Base-by-base conservation (phyloP, 2,797 vertebrate species). In the Euthynnus affinis region DNA sequence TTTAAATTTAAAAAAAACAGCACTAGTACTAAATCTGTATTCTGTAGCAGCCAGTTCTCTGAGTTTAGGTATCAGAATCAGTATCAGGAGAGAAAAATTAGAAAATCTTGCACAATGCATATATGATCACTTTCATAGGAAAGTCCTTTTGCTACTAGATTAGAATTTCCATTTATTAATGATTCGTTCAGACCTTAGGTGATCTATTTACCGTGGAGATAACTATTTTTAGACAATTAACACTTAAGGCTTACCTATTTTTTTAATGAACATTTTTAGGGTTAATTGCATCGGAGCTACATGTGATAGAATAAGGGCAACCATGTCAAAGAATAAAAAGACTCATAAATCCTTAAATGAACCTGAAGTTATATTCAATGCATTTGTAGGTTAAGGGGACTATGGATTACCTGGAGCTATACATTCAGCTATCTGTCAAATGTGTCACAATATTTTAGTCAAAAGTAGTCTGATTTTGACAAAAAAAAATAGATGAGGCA, bases 221-320 rank as follows among this genome's bases (percentile, higher is more conserved):
- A 71, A 87, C 90, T 91, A 93, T 93, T 93, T 94, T 90, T 93
- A 93, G 92, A 91, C 69, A 82, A 92, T 93, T 93, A 94, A 91
- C 90, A 90, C 87, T 86, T 82, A 81, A 68, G 83, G 82, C 77
- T 86, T 87, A 86, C 90, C 86, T 83, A 88, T 84, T 91, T 89
- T 76, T 89, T 81, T 88, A 89, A 91, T 91, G 82, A 93, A 85
- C 68, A 83, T 71, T 85, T 71, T 83, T 71, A 76, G 90, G 93
- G 93, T 94, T 94, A 95, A 95, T 95, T 90, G 92, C 86, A 15
- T 86, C 51, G 74, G 85, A 80, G 74, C 68, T 83, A 81, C 74
- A 60, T 58, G 48, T 85, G 87, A 90, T 86, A 76, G 85, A 92
- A 91, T 88, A 92, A 91, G 89, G 91, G 87, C 89, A 92, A 84